Percentiles rank a stretch among this genome's conserved stretches.
These are phyloP conservation scores for Neoscelio sp. DNA, from an alignment of 2,888 invertebrate species.

Conservation along the genomic window DNA sequence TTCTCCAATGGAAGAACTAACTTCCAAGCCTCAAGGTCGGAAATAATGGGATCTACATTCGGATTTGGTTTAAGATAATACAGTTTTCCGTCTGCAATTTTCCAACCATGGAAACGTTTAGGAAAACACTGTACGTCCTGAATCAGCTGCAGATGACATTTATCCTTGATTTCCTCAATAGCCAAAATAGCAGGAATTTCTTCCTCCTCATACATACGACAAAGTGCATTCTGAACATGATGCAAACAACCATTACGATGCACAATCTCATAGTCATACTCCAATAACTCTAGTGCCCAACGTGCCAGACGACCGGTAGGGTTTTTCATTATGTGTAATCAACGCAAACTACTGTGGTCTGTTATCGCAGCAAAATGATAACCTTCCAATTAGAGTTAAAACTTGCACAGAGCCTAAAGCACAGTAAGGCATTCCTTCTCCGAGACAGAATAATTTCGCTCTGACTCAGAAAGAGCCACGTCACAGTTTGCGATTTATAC, in stretches of 20 bases:
- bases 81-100: slow-evolving; percentile 29
- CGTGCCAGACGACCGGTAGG: slow-evolving; percentile 31
- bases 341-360: slow-evolving; percentile 52
- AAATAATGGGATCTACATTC: not conserved
- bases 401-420: slow-evolving; percentile 19
- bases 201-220: slow-evolving; percentile 50
- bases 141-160: slow-evolving; percentile 24
- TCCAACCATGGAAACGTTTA: slow-evolving; percentile 41
- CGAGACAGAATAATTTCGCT: slow-evolving; percentile 68
- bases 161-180: slow-evolving; percentile 13
- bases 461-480: too few species aligned
- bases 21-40: slow-evolving; percentile 64
- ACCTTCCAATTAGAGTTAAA: slow-evolving; percentile 63
- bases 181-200: not conserved
- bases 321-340: slow-evolving; percentile 52
- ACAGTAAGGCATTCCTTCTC: slow-evolving; percentile 69
- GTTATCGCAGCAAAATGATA: slow-evolving; percentile 59
- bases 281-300: slow-evolving; percentile 52
- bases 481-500: too few species aligned
- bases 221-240: slow-evolving; percentile 53
- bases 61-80: slow-evolving; percentile 38
- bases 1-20: slow-evolving; percentile 61
- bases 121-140: slow-evolving; percentile 20
- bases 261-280: slow-evolving; percentile 49
- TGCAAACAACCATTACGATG: slow-evolving; percentile 39